Evolutionary conservation across 2,888 invertebrate species (phyloP).

Genomic region (Metacarcinus magister): DNA sequence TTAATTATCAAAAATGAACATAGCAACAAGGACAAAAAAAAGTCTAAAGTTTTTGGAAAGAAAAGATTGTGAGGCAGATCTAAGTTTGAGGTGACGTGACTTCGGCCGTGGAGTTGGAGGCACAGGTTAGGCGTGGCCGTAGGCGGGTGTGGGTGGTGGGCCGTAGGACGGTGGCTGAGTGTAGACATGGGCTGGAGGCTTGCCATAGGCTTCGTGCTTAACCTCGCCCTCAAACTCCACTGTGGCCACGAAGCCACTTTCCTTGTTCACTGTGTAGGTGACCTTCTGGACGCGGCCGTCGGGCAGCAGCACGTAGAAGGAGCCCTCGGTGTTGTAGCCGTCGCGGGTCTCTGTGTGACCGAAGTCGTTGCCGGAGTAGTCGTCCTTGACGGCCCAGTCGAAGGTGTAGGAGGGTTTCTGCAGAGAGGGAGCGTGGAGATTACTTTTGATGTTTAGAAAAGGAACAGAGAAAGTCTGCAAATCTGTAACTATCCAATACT

Average conservation of each 20-base stretch:
- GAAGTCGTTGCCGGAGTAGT: conserved; percentile 42
- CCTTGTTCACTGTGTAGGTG: conserved; percentile 58
- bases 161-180: background rate
- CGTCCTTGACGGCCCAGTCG: conserved; percentile 52
- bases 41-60: background rate
- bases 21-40: no score
- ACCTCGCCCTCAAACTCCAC: conserved; percentile 16
- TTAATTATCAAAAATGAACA: no score
- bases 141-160: background rate
- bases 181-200: background rate
- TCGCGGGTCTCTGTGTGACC: conserved; percentile 11
- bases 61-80: no score
- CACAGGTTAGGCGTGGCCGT: background rate
- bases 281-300: conserved; percentile 77
- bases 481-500: no score
- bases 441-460: background rate
- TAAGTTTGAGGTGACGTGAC: no score
- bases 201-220: background rate
- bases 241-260: background rate
- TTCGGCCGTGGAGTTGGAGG: no score
- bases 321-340: conserved; percentile 39
- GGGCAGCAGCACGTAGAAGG: conserved; percentile 73
- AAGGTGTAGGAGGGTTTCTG: conserved; percentile 5
- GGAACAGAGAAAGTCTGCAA: no score
- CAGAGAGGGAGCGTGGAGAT: background rate